A percentile compares a stretch with the other conserved stretches of the same genome.
Evolutionary conservation across 2,888 invertebrate species (phyloP).

Genomic region (Thysanoteuthis rhombus): DNA sequence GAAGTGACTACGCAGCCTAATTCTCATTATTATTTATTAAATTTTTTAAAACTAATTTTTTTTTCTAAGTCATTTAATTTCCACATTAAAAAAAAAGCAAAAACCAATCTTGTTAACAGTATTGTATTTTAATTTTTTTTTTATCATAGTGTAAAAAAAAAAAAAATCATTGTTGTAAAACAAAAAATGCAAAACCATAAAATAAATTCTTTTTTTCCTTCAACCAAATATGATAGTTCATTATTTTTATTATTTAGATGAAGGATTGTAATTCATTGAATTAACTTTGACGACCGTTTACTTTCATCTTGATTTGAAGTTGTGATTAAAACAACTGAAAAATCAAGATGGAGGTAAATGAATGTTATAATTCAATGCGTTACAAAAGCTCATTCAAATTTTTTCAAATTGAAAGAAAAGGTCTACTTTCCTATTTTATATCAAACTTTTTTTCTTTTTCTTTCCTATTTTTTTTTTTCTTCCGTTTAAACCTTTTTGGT

Average conservation of each 20-base stretch:
- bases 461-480: no score
- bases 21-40: slow-evolving; percentile 1
- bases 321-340: no score
- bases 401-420: neutral
- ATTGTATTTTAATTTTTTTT: neutral
- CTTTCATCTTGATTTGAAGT: no score
- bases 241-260: neutral
- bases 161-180: neutral
- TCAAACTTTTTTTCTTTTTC: no score
- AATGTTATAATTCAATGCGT: no score
- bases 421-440: neutral
- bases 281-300: no score
- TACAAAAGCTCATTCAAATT: no score
- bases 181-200: neutral
- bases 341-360: no score
- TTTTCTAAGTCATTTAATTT: slow-evolving; percentile 12
- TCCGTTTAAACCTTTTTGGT: no score
- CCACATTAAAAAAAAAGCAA: neutral
- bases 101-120: neutral
- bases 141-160: neutral
- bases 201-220: neutral
- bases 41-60: neutral
- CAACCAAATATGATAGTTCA: neutral
- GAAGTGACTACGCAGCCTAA: neutral
- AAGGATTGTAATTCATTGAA: neutral